Conservation (phyloP, 2,888 invertebrate species). For the Dioctria rufipes region DNA sequence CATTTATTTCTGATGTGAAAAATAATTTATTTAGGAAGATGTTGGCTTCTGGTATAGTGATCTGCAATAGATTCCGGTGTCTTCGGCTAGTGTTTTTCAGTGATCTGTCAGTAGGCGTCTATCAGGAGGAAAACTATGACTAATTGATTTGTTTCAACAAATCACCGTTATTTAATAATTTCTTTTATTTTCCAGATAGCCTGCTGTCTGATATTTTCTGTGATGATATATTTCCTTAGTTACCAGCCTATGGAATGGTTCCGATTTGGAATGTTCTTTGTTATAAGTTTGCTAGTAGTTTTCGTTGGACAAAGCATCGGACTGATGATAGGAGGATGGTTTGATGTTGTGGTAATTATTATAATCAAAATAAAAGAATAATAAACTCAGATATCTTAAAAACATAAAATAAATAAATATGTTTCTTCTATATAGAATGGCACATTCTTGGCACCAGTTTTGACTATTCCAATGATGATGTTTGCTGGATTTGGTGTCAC, state of each 20-base stretch:
- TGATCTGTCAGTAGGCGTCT: too few species aligned
- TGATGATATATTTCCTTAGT: constrained; percentile 90
- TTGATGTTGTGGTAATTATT: constrained; percentile 84
- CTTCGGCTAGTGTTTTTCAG: too few species aligned
- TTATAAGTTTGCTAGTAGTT: constrained; percentile 85
- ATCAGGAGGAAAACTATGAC: too few species aligned
- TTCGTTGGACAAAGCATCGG: constrained; percentile 95
- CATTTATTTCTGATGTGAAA: too few species aligned
- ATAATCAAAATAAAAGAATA: not conserved
- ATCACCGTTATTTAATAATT: not conserved
- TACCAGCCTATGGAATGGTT: constrained; percentile 86
- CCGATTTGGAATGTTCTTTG: constrained; percentile 89
- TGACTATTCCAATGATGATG: constrained; percentile 96
- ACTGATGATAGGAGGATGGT: constrained; percentile 91
- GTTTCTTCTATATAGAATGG: constrained; percentile 80
- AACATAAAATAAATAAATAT: not conserved
- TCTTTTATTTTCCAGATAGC: constrained; percentile 73
- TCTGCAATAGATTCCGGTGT: too few species aligned
- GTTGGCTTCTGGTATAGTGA: too few species aligned
- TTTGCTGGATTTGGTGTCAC: constrained; percentile 97
- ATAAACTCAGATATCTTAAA: not conserved
- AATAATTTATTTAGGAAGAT: too few species aligned
- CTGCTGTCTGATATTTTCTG: constrained; percentile 80
- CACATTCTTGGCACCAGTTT: constrained; percentile 92
- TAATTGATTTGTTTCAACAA: too few species aligned